phyloP scores from a whole-genome alignment of 2,113 vertebrate species.

The Sus scrofa region DNA sequence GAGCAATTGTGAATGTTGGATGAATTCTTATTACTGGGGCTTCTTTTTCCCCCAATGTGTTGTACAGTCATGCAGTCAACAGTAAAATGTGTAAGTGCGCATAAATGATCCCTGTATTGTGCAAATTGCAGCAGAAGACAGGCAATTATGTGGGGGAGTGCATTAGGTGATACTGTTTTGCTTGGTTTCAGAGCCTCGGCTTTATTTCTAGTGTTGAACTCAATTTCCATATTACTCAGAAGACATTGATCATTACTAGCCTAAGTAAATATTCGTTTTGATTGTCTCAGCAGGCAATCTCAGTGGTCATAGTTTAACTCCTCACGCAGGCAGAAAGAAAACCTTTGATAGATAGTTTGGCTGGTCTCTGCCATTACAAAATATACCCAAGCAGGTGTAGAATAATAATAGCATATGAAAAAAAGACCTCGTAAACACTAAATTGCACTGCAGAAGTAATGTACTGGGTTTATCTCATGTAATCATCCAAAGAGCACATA shows the following conservation, averaged over 20 bases:
- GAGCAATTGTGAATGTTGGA: conserved; percentile 69
- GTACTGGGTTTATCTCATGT: not conserved
- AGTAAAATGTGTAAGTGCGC: conserved; percentile 77
- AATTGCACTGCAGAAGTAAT: not conserved
- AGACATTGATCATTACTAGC: conserved; percentile 78
- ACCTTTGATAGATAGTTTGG: conserved; percentile 71
- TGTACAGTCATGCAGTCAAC: conserved; percentile 71
- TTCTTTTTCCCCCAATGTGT: conserved; percentile 63
- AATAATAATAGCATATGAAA: conserved; percentile 45
- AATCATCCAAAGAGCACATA: not conserved
- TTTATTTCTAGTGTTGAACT: conserved; percentile 74
- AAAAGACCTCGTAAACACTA: conserved; percentile 1
- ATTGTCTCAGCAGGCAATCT: conserved; percentile 77
- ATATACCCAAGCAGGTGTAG: conserved; percentile 55
- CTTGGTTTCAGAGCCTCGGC: conserved; percentile 65
- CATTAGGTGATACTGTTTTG: conserved; percentile 65
- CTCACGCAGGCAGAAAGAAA: conserved; percentile 50
- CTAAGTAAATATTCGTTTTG: conserved; percentile 82
- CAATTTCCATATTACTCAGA: conserved; percentile 81
- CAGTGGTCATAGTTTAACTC: conserved; percentile 73
- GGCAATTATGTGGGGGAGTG: conserved; percentile 63
- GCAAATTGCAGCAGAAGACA: conserved; percentile 74
- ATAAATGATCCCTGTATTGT: conserved; percentile 75
- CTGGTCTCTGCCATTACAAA: conserved; percentile 54
- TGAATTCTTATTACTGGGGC: conserved; percentile 66